Base-by-base conservation (phyloP, 1,140 invertebrate species). In the Wiebesia pumilae region DNA sequence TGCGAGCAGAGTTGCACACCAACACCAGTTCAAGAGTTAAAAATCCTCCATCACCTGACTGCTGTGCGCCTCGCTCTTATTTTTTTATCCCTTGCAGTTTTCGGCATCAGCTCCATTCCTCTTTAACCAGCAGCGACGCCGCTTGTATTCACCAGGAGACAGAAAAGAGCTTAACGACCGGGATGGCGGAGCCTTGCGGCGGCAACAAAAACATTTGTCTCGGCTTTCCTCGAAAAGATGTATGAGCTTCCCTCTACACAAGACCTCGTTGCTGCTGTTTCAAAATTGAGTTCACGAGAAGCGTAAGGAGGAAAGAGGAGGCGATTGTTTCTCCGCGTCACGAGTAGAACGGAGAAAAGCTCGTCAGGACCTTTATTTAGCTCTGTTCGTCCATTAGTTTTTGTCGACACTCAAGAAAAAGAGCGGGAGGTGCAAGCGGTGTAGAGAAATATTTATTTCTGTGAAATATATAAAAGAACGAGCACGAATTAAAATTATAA, bases 191-290 rank as follows among this genome's bases (percentile, higher is more conserved):
- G 75, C 40, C n/a, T 54, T 43, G 79, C 62, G 62, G 79, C 14
- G 14, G 73, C 38, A 43, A 33, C 73, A 54, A 84, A 84, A 78
- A 84, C 77, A 79, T 84, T 84, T 84, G 83, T 84, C 83, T 80
- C 77, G 38, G 75, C 43, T 51, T 78, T 62, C 58, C 73, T 43
- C 30, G 54, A 47, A 6, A 83, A 84, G 83, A 77, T 73, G 73
- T 84, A 84, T 38, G 83, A 84, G 73, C 35, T 81, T n/a, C 40
- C 10, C 40, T 35, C 30, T 16, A 4, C 27, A 69, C 10, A 33
- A 40, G 21, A 4, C 0, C 24, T 21, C 67, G 54, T 10, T 38
- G 47, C 21, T 54, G 62, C 54, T 12, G 75, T 19, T 30, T 77
- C 38, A 62, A 40, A 84, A 84, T 83, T 83, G 82, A 83, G 69